Evolutionary conservation across 2,113 vertebrate species (phyloP).

Genomic region (Catharus fuscescens): DNA sequence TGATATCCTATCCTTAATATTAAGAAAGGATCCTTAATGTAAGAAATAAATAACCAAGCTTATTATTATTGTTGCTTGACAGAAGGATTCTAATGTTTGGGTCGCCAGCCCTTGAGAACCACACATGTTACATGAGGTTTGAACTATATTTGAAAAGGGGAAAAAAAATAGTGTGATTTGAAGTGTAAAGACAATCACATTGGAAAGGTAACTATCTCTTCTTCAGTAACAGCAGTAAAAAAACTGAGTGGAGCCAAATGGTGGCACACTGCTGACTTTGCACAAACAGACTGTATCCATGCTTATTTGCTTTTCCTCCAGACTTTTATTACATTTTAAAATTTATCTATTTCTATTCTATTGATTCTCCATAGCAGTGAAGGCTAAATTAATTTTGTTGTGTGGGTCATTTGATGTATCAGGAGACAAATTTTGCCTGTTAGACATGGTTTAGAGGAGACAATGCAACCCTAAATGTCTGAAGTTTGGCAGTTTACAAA

Average conservation of each 20-base stretch:
- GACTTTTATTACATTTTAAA: constrained; percentile 21
- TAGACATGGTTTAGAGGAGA: constrained; percentile 52
- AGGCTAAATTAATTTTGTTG: constrained; percentile 41
- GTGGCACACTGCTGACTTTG: background rate
- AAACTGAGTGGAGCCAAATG: background rate
- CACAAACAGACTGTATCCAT: background rate
- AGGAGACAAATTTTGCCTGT: constrained; percentile 50
- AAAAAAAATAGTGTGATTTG: background rate
- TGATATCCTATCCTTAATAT: background rate
- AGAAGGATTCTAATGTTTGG: background rate
- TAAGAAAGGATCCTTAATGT: background rate
- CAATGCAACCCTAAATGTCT: constrained; percentile 48
- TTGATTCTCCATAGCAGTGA: constrained; percentile 25
- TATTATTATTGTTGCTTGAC: background rate
- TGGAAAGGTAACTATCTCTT: background rate
- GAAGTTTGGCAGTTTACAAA: constrained; percentile 67
- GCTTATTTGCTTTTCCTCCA: background rate
- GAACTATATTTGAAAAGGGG: background rate
- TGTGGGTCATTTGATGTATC: constrained; percentile 20
- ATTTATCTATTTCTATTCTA: constrained; percentile 38
- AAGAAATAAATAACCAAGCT: background rate
- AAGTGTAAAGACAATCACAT: background rate
- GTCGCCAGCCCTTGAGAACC: background rate
- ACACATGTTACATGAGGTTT: rapidly evolving
- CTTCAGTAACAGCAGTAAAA: background rate